phyloP scores from a whole-genome alignment of 2,113 vertebrate genomes.

The Anser brachyrhynchus region DNA sequence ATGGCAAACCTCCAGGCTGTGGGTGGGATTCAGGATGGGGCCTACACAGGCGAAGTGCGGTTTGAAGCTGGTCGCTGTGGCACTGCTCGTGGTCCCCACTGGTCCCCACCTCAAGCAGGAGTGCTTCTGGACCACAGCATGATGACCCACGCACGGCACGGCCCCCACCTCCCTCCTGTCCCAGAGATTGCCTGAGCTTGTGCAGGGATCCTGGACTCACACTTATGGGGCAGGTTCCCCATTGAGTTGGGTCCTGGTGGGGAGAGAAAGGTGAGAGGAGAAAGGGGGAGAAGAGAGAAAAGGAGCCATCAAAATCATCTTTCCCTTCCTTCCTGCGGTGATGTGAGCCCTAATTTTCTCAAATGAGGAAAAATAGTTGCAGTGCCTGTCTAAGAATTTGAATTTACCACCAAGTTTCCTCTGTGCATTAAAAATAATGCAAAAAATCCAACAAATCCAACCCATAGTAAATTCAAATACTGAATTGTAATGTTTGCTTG shows the following conservation, averaged over 20 bases:
- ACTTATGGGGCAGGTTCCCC: background rate
- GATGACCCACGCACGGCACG: background rate
- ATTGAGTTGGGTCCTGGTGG: fast-evolving
- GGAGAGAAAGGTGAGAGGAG: background rate
- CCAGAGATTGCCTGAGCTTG: background rate
- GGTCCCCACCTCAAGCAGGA: background rate
- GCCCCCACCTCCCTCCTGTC: background rate
- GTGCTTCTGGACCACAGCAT: fast-evolving
- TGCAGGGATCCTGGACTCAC: background rate
- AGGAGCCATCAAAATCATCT: background rate
- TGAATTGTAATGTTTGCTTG: slow-evolving; percentile 51
- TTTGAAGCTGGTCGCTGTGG: background rate
- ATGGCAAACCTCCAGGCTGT: background rate
- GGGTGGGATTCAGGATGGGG: background rate
- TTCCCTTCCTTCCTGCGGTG: background rate
- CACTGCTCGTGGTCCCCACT: fast-evolving
- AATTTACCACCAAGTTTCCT: slow-evolving; percentile 44
- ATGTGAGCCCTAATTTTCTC: slow-evolving; percentile 34
- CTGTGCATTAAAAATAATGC: background rate
- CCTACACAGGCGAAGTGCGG: background rate
- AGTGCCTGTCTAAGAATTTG: slow-evolving; percentile 1
- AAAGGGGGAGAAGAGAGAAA: background rate
- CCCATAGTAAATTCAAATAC: slow-evolving; percentile 49
- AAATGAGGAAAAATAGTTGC: background rate
- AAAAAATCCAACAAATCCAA: slow-evolving; percentile 35